Evolutionary conservation across 2,797 vertebrate genomes (phyloP).

Genomic region (Macropus fuliginosus): DNA sequence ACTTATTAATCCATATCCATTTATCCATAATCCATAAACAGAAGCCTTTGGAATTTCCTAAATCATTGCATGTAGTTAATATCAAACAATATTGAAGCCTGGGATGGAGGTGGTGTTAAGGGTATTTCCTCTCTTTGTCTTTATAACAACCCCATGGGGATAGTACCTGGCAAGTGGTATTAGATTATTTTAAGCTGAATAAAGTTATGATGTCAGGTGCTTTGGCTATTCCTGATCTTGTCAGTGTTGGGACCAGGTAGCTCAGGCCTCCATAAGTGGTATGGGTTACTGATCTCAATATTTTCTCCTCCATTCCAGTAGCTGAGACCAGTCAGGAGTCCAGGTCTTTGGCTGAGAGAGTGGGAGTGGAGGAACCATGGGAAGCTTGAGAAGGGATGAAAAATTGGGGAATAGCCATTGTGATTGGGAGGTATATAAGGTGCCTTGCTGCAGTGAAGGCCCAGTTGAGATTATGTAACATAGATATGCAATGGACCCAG

Average conservation of each 20-base stretch:
- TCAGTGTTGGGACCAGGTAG: not conserved
- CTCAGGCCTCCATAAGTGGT: not conserved
- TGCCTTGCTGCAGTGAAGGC: no score
- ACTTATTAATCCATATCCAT: no score
- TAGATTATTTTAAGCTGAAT: not conserved
- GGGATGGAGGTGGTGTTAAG: not conserved
- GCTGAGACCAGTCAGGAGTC: not conserved
- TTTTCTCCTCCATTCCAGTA: not conserved
- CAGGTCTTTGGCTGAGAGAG: no score
- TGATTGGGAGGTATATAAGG: no score
- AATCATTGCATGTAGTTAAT: not conserved
- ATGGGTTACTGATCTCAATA: not conserved
- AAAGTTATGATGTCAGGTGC: not conserved
- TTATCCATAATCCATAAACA: not conserved
- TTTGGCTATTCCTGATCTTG: not conserved
- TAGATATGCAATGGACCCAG: no score
- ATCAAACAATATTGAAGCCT: not conserved
- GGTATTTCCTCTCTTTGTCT: not conserved
- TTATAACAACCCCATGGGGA: not conserved
- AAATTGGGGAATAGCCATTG: no score
- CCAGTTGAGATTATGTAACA: no score
- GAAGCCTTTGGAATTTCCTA: not conserved
- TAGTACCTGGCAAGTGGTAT: not conserved
- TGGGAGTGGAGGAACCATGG: no score
- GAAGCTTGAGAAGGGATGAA: no score